Percentiles rank a stretch among this genome's conserved stretches.
phyloP scores from a whole-genome alignment of 1,140 invertebrate species.

The Trachymyrmex septentrionalis region DNA sequence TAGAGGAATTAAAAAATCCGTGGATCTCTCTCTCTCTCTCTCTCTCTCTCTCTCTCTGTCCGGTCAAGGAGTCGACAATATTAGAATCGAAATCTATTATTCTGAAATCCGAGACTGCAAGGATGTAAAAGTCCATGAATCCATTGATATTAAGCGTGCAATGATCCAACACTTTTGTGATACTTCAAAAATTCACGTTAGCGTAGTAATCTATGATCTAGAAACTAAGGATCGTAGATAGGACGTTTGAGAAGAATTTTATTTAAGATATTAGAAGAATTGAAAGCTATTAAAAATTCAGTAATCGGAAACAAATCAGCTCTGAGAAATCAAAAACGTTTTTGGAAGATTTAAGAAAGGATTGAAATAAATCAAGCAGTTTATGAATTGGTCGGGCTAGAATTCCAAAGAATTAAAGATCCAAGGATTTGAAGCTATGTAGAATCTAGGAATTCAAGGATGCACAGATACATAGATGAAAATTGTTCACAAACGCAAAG shows the following conservation, averaged over 20 bases:
- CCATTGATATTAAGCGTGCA: slow-evolving; percentile 31
- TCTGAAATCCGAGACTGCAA: slow-evolving; percentile 33
- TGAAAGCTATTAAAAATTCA: slow-evolving; percentile 24
- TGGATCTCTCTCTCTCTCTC: not conserved
- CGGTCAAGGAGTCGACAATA: not conserved
- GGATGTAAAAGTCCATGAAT: slow-evolving; percentile 7
- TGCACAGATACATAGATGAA: slow-evolving; percentile 27
- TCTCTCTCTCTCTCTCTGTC: no score
- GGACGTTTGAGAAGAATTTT: not conserved
- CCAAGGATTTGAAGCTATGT: slow-evolving; percentile 9
- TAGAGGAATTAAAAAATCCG: slow-evolving; percentile 5
- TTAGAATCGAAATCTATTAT: not conserved
- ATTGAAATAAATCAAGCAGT: not conserved
- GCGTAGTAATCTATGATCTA: slow-evolving; percentile 9
- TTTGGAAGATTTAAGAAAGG: not conserved
- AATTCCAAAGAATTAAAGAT: slow-evolving; percentile 32
- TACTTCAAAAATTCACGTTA: slow-evolving; percentile 32
- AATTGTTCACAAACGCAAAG: not conserved
- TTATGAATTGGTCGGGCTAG: slow-evolving; percentile 1
- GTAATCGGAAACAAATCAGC: not conserved
- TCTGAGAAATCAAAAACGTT: slow-evolving; percentile 19
- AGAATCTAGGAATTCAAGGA: slow-evolving; percentile 7
- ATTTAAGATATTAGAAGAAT: slow-evolving; percentile 29
- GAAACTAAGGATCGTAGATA: slow-evolving; percentile 18
- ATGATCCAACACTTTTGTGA: slow-evolving; percentile 42